phyloP scores from a whole-genome alignment of 2,113 vertebrate genomes.

The Sinocyclocheilus rhinocerous region DNA sequence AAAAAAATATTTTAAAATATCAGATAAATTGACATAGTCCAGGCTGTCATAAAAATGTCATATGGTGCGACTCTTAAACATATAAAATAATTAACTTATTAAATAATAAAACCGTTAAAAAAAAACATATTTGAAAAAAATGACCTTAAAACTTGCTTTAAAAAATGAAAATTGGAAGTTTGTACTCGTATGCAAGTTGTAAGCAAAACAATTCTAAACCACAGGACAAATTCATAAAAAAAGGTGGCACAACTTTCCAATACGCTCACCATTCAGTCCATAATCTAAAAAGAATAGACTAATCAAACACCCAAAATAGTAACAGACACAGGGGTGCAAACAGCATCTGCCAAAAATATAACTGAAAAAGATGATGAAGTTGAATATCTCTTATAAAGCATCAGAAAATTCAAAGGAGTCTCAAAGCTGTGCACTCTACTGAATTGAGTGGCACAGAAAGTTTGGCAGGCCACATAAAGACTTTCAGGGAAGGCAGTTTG shows the following conservation, averaged over 20 bases:
- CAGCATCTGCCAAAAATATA: constrained; percentile 21
- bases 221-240: not conserved
- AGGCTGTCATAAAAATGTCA: not conserved
- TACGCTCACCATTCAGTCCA: not conserved
- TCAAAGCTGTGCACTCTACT: not conserved
- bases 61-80: not conserved
- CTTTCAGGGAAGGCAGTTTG: not conserved
- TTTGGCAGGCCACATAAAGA: not conserved
- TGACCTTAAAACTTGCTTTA: not conserved
- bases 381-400: not conserved
- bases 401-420: not conserved
- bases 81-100: not conserved
- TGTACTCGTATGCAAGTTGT: too few species aligned
- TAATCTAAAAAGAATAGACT: not conserved
- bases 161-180: too few species aligned
- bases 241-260: not conserved
- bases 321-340: not conserved
- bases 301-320: not conserved
- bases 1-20: not conserved
- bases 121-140: too few species aligned
- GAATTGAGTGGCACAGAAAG: not conserved
- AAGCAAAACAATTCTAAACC: not conserved
- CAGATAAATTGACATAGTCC: not conserved
- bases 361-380: not conserved
- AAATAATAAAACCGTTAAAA: not conserved